A percentile compares a stretch with the other conserved stretches of the same genome.
Evolutionary conservation across 2,113 vertebrate genomes (phyloP).

Genomic region (Chroicocephalus ridibundus): DNA sequence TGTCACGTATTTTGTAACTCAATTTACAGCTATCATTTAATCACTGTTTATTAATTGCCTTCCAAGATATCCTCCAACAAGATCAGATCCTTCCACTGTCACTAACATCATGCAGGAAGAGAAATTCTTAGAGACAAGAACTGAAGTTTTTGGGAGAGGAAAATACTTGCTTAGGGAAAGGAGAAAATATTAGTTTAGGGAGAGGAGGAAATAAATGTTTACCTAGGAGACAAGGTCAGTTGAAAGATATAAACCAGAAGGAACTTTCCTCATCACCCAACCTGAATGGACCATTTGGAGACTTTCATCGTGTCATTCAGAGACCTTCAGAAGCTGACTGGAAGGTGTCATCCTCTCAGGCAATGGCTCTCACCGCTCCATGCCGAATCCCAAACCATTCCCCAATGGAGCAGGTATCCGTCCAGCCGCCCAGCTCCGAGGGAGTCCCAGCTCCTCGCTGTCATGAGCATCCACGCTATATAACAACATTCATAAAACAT

Average conservation of each 20-base stretch:
- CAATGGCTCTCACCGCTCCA: background rate
- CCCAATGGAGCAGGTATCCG: rapidly evolving
- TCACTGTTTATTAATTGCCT: background rate
- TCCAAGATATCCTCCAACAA: background rate
- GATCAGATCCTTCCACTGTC: background rate
- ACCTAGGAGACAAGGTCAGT: background rate
- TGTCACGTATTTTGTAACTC: background rate
- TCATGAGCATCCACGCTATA: background rate
- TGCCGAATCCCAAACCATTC: background rate
- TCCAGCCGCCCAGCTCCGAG: background rate
- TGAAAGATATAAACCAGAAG: background rate
- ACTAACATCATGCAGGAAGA: rapidly evolving
- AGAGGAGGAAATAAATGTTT: background rate
- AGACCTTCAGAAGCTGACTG: background rate
- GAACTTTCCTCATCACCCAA: no score
- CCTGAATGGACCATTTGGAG: background rate
- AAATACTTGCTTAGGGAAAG: background rate
- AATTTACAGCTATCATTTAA: background rate
- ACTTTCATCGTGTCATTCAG: background rate
- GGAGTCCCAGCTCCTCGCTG: background rate
- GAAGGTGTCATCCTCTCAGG: no score
- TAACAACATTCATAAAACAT: background rate
- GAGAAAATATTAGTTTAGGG: background rate
- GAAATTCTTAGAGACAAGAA: background rate
- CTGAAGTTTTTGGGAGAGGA: background rate